phyloP scores from a whole-genome alignment of 2,797 vertebrate genomes.

The Paramormyrops hopkinsi region DNA sequence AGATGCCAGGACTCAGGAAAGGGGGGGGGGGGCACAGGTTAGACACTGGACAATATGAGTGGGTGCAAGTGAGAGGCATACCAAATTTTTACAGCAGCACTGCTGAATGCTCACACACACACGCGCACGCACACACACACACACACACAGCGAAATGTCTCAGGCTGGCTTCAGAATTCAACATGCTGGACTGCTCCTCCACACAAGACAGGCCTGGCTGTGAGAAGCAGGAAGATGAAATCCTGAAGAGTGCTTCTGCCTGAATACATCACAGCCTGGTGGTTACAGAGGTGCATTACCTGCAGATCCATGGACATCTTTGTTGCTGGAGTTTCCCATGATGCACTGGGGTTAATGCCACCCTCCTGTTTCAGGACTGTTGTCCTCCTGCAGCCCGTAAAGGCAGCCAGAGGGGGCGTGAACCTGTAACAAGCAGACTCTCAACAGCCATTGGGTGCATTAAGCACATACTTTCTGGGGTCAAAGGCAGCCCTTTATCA shows the following conservation, averaged over 20 bases:
- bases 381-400: not conserved
- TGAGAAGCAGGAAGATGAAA: not conserved
- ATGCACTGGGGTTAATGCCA: conserved; percentile 35
- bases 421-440: not conserved
- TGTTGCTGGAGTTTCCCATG: conserved; percentile 68
- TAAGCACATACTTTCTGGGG: not conserved
- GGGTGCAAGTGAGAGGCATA: not conserved
- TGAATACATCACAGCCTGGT: not conserved
- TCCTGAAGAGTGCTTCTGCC: not conserved
- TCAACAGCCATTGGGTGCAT: not conserved
- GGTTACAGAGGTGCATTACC: conserved; percentile 43
- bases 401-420: not conserved
- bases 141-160: not conserved
- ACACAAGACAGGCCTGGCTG: not conserved
- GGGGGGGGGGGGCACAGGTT: not conserved
- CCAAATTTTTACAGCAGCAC: not conserved
- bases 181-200: not conserved
- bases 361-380: not conserved
- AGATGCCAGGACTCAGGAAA: conserved; percentile 48
- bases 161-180: not conserved
- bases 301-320: conserved; percentile 56
- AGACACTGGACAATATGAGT: not conserved
- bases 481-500: not conserved
- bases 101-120: not conserved
- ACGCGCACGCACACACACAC: not conserved